phyloP scores from a whole-genome alignment of 2,113 vertebrate genomes.

The Pycnonotus jocosus region DNA sequence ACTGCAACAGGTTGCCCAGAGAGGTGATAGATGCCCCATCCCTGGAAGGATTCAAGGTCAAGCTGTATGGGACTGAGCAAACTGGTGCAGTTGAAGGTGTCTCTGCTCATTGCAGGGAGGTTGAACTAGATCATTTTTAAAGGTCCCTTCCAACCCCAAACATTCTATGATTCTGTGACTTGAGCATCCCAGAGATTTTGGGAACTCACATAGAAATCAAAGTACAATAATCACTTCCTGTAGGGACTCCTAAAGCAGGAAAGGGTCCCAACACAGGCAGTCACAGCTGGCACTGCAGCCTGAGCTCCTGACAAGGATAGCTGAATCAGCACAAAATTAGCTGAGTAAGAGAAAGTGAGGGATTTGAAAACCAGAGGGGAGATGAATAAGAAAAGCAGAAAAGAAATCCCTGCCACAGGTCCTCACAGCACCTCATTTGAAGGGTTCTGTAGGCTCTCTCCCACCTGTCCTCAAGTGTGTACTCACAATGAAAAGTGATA shows the following conservation, averaged over 20 bases:
- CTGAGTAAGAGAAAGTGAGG: neutral
- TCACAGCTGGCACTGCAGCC: neutral
- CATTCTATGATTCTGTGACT: neutral
- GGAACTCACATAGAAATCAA: neutral
- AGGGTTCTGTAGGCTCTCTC: fast-evolving
- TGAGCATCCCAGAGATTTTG: neutral
- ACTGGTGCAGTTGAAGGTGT: neutral
- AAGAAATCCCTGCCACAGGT: neutral
- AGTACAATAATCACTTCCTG: neutral
- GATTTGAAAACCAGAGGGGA: neutral
- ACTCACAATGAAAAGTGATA: neutral
- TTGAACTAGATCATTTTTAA: neutral
- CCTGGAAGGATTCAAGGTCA: neutral
- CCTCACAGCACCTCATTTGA: neutral
- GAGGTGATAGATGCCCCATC: neutral
- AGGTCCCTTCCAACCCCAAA: neutral
- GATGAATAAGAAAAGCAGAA: neutral
- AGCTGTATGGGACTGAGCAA: neutral
- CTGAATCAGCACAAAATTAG: neutral
- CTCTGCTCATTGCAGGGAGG: neutral
- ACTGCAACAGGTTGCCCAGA: neutral
- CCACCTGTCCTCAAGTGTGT: neutral
- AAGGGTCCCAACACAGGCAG: neutral
- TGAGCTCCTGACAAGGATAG: neutral
- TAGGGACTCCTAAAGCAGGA: neutral